Percentiles rank a stretch among this genome's conserved stretches.
Conservation (phyloP, 2,888 invertebrate species). For the Lycophotia porphyrea region DNA sequence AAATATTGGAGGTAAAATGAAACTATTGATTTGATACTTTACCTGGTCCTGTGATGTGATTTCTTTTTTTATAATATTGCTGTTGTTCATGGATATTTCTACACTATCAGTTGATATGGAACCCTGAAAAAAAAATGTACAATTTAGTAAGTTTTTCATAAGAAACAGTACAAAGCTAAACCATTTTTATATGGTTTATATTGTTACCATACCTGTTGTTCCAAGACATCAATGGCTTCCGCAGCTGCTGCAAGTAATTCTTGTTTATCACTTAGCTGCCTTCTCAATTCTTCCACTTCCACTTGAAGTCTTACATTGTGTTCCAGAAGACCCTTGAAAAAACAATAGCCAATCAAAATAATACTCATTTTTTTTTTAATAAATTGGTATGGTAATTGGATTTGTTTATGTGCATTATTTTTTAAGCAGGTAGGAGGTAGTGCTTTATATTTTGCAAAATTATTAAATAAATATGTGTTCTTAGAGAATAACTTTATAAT, state of each 20-base stretch:
- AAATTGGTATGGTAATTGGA: not conserved
- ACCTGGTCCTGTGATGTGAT: conserved; percentile 67
- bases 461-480: not conserved
- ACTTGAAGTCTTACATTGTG: conserved; percentile 91
- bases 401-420: no score
- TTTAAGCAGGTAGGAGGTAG: no score
- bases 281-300: conserved; percentile 93
- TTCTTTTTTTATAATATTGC: conserved; percentile 72
- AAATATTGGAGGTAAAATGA: not conserved
- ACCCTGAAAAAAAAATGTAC: conserved; percentile 74
- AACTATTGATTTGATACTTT: conserved; percentile 1
- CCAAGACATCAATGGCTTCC: conserved; percentile 94
- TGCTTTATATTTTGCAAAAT: not conserved
- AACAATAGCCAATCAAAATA: not conserved
- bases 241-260: conserved; percentile 96
- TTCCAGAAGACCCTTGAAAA: conserved; percentile 84
- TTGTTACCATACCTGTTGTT: conserved; percentile 84
- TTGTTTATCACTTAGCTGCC: conserved; percentile 95
- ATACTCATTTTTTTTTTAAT: not conserved
- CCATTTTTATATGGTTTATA: not conserved
- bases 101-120: conserved; percentile 85
- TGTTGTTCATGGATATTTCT: conserved; percentile 81
- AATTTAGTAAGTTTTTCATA: not conserved
- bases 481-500: no score
- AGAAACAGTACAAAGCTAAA: not conserved